Percentiles rank a stretch among this genome's conserved stretches.
Conservation (phyloP, 64 coral and sea anemone species). For the Dendrophyllia cribrosa region DNA sequence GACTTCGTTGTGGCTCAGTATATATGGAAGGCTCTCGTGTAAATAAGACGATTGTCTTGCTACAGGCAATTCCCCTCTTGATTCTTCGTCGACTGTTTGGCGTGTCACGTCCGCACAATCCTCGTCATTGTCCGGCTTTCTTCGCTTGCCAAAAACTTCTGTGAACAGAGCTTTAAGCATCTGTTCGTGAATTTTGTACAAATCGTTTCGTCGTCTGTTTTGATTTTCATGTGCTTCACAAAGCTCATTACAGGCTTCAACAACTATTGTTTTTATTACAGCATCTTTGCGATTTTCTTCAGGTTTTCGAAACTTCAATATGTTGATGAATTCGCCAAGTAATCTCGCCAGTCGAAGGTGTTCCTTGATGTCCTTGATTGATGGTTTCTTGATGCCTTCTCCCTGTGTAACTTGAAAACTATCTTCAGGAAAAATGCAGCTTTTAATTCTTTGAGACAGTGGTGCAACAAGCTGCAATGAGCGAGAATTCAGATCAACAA, state of each 20-base stretch:
- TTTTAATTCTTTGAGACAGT: not conserved
- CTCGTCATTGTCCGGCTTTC: not conserved
- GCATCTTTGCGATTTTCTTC: not conserved
- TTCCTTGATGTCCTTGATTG: slow-evolving; percentile 6
- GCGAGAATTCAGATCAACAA: slow-evolving; percentile 31
- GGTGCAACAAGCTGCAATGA: not conserved
- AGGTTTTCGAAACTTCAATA: not conserved
- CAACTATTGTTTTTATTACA: not conserved
- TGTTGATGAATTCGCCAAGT: slow-evolving; percentile 32
- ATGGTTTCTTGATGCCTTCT: not conserved
- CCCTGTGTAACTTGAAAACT: not conserved
- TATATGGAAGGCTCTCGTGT: slow-evolving; percentile 13
- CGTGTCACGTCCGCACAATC: not conserved
- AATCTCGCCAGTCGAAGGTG: slow-evolving; percentile 31
- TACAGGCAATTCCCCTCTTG: not conserved
- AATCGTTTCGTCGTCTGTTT: not conserved
- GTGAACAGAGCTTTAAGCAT: slow-evolving; percentile 19
- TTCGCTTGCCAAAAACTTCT: slow-evolving; percentile 17
- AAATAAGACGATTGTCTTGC: slow-evolving; percentile 5
- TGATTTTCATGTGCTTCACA: not conserved
- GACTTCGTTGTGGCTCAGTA: not conserved
- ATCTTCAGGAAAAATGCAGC: slow-evolving; percentile 7
- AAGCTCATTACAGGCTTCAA: slow-evolving; percentile 20
- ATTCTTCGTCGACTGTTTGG: not conserved
- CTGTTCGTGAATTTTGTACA: slow-evolving; percentile 26